Base-by-base conservation (phyloP, 2,797 vertebrate species). In the Sphenopsis melanotis region DNA sequence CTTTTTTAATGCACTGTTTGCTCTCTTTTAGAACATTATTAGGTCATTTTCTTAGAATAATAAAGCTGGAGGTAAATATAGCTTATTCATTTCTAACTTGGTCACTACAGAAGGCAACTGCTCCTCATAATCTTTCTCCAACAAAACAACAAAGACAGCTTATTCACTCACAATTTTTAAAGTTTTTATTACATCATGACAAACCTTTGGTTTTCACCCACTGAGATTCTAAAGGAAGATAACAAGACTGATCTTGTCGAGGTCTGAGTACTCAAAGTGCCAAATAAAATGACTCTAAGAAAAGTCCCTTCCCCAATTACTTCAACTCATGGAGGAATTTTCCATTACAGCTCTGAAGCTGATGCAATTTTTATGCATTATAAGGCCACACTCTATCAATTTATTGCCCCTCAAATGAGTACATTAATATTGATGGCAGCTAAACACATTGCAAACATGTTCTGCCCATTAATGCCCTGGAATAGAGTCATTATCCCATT, bases 371-470 rank as follows among this genome's bases (percentile, higher is more conserved):
- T 94, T 94, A 94, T 95, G 90, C 52, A 94, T 93, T 95, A 76
- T 90, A 84, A 95, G 80, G 77, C 83, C 59, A 88, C 76, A 93
- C 29, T 91, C 89, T 93, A 94, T 95, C 90, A 95, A 88, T 96
- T 94, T 96, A 95, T 93, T 94, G 85, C 80, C 74, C 90, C 90
- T 91, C 72, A 95, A 94, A 94, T 93, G 66, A 88, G 11, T 59
- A 16, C 70, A 94, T 95, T 89, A 95, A 95, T 95, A 96, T 72
- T 95, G 77, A 96, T 90, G 78, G n/a, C 74, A 90, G 70, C 85
- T 94, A 95, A 96, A 96, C 91, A 96, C 88, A 91, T 76, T 90
- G 86, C 85, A 96, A 95, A 90, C 74, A 94, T 95, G 83, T 94
- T 95, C 88, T 93, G 91, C 55, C 77, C 93, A 82, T 95, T 94